These are phyloP conservation scores for Xylota segnis DNA, from an alignment of 2,888 invertebrate species.

Conservation along the genomic window DNA sequence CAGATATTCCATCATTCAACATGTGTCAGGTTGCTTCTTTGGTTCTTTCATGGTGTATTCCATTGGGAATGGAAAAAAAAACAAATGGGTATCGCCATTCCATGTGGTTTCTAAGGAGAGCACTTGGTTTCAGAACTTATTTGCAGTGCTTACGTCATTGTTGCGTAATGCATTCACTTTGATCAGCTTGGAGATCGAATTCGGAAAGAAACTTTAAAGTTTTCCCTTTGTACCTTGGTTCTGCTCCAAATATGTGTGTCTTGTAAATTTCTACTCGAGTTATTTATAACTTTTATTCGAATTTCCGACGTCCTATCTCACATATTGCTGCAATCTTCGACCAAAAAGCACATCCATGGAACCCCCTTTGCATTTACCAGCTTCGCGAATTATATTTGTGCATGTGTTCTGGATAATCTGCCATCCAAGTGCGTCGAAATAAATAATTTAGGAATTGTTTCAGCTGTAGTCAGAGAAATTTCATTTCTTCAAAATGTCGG, in stretches of 20 bases:
- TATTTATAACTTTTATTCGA: constrained; percentile 22
- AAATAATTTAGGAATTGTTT: background rate
- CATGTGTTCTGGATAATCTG: too few species aligned
- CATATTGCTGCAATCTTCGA: constrained; percentile 21
- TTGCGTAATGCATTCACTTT: constrained; percentile 71
- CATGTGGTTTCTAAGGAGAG: constrained; percentile 31
- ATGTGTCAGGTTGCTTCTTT: constrained; percentile 17
- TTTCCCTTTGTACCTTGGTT: background rate
- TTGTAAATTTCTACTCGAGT: background rate
- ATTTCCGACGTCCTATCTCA: constrained; percentile 3
- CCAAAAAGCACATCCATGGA: constrained; percentile 2
- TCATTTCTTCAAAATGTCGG: constrained; percentile 14
- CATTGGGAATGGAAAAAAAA: background rate
- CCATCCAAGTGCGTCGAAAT: background rate
- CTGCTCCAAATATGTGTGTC: background rate
- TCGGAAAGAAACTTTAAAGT: constrained; percentile 1
- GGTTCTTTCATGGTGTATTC: background rate
- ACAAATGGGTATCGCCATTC: background rate
- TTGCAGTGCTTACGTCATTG: constrained; percentile 62
- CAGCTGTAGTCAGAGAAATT: background rate
- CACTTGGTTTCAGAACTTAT: constrained; percentile 45
- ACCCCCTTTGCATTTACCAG: background rate
- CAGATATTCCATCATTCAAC: background rate
- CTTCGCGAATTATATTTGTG: too few species aligned
- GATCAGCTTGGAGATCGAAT: constrained; percentile 57